phyloP scores from a whole-genome alignment of 2,113 vertebrate species.

The Poecile atricapillus region DNA sequence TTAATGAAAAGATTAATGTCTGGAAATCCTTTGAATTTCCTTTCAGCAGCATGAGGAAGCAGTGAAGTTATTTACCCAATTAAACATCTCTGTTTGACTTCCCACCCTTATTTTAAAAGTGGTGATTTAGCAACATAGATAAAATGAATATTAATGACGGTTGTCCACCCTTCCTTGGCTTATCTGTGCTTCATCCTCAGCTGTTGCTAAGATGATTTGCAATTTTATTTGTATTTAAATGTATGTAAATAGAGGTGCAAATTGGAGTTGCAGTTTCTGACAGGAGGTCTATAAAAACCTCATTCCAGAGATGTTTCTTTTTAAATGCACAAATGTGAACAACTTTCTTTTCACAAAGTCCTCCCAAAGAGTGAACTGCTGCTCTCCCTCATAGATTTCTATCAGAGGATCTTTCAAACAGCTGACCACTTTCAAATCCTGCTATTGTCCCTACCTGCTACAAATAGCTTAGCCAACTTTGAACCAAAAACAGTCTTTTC shows the following conservation, averaged over 20 bases:
- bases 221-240: slow-evolving; percentile 24
- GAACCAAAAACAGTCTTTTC: slow-evolving; percentile 18
- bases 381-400: neutral
- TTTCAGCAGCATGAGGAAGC: neutral
- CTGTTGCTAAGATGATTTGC: neutral
- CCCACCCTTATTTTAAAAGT: neutral
- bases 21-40: slow-evolving; percentile 26
- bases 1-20: slow-evolving; percentile 24
- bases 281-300: neutral
- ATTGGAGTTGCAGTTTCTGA: neutral
- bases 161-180: neutral
- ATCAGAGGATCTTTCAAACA: neutral
- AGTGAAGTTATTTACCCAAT: slow-evolving; percentile 6
- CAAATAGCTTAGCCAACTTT: slow-evolving; percentile 11
- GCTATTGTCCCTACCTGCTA: neutral
- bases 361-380: neutral
- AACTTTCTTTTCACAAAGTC: neutral
- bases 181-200: neutral
- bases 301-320: neutral
- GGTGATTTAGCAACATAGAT: neutral
- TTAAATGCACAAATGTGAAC: neutral
- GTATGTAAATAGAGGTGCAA: neutral
- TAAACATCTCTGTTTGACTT: neutral
- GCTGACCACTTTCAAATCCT: slow-evolving; percentile 4
- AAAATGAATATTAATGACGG: neutral